Percentiles rank a stretch among this genome's conserved stretches.
Evolutionary conservation across 2,888 invertebrate genomes (phyloP).

Genomic region (Conomelus anceps): DNA sequence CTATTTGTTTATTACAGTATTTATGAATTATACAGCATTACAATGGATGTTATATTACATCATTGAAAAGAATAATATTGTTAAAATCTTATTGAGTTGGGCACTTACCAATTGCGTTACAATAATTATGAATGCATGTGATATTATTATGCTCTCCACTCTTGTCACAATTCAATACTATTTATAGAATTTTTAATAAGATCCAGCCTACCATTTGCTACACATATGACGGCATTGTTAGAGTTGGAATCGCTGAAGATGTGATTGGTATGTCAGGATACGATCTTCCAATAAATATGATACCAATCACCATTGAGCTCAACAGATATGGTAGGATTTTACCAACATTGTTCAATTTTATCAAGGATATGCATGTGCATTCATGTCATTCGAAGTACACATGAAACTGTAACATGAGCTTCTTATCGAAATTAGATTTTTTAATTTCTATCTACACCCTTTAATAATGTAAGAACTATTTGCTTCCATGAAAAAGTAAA

Average conservation of each 20-base stretch:
- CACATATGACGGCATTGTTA: background rate
- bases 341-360: background rate
- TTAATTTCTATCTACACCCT: background rate
- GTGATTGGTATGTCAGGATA: background rate
- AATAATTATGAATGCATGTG: background rate
- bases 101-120: background rate
- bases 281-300: background rate
- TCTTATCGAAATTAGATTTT: background rate
- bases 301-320: background rate
- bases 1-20: no score
- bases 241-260: background rate
- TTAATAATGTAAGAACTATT: background rate
- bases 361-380: background rate
- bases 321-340: background rate
- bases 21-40: background rate
- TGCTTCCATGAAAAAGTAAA: background rate
- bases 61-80: no score
- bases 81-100: no score
- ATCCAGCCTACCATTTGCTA: background rate
- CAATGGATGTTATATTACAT: no score
- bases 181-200: background rate
- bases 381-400: background rate
- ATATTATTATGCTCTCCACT: background rate
- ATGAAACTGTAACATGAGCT: background rate
- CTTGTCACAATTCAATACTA: background rate